Conservation (phyloP, 2,888 invertebrate species). For the Hetaerina titia region DNA sequence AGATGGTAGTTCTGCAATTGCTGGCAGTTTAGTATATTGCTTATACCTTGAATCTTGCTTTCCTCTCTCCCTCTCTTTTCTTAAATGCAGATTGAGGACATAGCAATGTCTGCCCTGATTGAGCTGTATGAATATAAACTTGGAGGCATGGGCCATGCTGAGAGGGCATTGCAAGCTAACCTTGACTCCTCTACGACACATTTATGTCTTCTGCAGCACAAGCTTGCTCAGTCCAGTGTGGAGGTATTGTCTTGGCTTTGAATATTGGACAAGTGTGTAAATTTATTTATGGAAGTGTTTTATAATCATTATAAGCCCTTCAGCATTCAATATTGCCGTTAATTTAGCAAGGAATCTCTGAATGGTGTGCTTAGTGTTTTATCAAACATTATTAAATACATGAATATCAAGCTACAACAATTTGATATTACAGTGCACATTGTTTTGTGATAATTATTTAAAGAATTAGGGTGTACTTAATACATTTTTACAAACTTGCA, state of each 20-base stretch:
- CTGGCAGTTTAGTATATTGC: neutral
- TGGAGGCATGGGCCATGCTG: constrained; percentile 78
- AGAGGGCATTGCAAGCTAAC: constrained; percentile 69
- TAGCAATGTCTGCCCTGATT: constrained; percentile 85
- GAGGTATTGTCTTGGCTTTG: constrained; percentile 75
- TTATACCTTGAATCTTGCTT: neutral
- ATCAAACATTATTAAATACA: too few species aligned
- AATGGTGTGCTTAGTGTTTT: too few species aligned
- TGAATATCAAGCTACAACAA: too few species aligned
- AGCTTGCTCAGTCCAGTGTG: constrained; percentile 74
- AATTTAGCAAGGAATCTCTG: too few species aligned
- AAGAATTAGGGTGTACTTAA: too few species aligned
- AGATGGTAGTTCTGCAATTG: neutral
- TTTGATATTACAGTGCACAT: too few species aligned
- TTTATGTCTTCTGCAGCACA: constrained; percentile 75
- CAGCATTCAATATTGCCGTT: too few species aligned
- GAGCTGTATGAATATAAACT: constrained; percentile 84
- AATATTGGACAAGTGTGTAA: too few species aligned
- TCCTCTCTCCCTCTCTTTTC: neutral
- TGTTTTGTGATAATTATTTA: too few species aligned
- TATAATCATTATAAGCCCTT: too few species aligned
- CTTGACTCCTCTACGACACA: constrained; percentile 64
- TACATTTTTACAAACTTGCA: too few species aligned
- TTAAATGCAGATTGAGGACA: constrained; percentile 77
- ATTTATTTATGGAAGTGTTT: too few species aligned